Evolutionary conservation across 2,797 vertebrate species (phyloP).

Genomic region (Bradypus variegatus): DNA sequence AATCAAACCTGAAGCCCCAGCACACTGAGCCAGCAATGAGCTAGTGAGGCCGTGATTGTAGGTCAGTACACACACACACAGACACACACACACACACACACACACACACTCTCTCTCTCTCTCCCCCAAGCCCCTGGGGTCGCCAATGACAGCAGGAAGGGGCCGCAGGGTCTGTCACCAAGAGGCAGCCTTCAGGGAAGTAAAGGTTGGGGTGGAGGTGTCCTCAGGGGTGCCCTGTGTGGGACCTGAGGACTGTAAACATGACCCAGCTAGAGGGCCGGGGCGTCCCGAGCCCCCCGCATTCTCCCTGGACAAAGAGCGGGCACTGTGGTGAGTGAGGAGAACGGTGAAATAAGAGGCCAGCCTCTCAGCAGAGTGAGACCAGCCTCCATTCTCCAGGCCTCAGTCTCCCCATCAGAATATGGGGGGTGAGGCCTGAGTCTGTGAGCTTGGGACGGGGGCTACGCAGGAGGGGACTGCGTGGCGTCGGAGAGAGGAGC

Average conservation of each 20-base stretch:
- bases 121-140: neutral
- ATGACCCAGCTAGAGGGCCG: conserved; percentile 20
- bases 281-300: neutral
- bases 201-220: neutral
- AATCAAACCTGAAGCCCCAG: neutral
- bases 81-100: too few relatives aligned
- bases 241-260: conserved; percentile 57
- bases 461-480: neutral
- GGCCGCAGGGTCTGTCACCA: neutral
- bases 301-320: neutral
- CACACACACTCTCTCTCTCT: too few relatives aligned
- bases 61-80: too few relatives aligned
- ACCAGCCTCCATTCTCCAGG: neutral
- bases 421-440: neutral
- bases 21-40: too few relatives aligned
- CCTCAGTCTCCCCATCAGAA: neutral
- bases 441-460: neutral
- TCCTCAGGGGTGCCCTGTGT: neutral
- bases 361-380: neutral
- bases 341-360: neutral
- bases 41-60: too few relatives aligned
- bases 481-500: neutral
- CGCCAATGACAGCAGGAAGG: neutral
- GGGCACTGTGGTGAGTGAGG: conserved; percentile 37
- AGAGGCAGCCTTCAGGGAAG: neutral